phyloP scores from a whole-genome alignment of 2,797 vertebrate species.

The Ibycter americanus region DNA sequence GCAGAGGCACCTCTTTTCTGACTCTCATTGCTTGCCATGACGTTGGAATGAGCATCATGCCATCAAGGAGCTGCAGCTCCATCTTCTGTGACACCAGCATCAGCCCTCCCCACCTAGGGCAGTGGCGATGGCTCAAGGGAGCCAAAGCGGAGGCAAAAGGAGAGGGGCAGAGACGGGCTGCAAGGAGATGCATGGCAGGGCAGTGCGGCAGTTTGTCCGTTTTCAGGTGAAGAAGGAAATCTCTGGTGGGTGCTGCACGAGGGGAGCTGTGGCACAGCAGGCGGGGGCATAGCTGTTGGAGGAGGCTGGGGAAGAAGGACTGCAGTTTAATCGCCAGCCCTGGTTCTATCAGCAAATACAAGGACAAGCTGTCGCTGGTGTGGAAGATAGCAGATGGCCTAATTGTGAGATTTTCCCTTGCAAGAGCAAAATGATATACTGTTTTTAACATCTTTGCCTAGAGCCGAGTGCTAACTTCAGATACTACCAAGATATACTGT shows the following conservation, averaged over 20 bases:
- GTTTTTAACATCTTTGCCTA: slow-evolving; percentile 47
- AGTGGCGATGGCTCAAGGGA: neutral
- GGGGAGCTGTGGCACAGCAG: neutral
- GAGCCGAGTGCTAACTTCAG: slow-evolving; percentile 13
- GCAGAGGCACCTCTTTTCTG: neutral
- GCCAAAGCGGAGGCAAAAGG: neutral
- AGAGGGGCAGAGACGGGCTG: neutral
- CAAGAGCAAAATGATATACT: slow-evolving; percentile 37
- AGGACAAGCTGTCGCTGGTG: slow-evolving; percentile 13
- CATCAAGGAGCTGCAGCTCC: neutral
- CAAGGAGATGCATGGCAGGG: neutral
- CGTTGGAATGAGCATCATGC: neutral
- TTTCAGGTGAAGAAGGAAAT: neutral
- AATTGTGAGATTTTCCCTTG: slow-evolving; percentile 51
- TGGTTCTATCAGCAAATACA: neutral
- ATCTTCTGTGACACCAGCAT: neutral
- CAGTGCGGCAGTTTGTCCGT: fast-evolving
- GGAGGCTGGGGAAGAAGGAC: neutral
- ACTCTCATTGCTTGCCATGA: neutral
- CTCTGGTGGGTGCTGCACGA: neutral
- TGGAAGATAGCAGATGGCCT: slow-evolving; percentile 59
- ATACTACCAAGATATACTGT: slow-evolving; percentile 4
- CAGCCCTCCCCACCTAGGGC: neutral
- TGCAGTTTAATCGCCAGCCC: slow-evolving; percentile 20
- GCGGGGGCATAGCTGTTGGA: neutral